phyloP scores from a whole-genome alignment of 1,140 invertebrate species.

The Eumeta japonica region DNA sequence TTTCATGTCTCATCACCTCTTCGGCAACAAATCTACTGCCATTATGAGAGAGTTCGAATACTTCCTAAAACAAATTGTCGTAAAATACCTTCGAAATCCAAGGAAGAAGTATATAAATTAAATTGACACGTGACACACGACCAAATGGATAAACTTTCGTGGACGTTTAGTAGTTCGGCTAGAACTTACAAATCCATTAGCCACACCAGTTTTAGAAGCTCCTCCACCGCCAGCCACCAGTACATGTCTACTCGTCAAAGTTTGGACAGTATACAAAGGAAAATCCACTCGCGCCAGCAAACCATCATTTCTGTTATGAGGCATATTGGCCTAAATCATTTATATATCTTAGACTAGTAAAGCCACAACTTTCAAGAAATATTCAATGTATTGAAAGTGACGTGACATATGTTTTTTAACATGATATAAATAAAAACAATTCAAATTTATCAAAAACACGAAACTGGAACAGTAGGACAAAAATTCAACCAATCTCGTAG shows the following conservation, averaged over 20 bases:
- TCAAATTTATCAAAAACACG: too few relatives aligned
- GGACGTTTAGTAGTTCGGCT: slow-evolving; percentile 1
- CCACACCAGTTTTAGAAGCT: slow-evolving; percentile 90
- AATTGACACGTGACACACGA: slow-evolving; percentile 35
- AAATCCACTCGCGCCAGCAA: slow-evolving; percentile 85
- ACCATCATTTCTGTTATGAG: slow-evolving; percentile 59
- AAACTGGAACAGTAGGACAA: too few relatives aligned
- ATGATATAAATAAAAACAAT: too few relatives aligned
- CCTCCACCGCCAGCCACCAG: slow-evolving; percentile 94
- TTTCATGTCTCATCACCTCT: slow-evolving; percentile 85
- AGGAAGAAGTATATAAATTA: slow-evolving; percentile 1
- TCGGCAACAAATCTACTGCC: slow-evolving; percentile 77
- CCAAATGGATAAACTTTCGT: not conserved
- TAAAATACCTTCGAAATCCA: slow-evolving; percentile 2
- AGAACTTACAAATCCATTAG: slow-evolving; percentile 88
- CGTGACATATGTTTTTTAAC: too few relatives aligned
- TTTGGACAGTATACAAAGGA: slow-evolving; percentile 86
- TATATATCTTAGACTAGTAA: slow-evolving; percentile 20
- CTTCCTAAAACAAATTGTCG: slow-evolving; percentile 66
- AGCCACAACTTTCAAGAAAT: too few relatives aligned
- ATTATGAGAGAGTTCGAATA: slow-evolving; percentile 85
- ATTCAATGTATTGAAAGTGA: too few relatives aligned
- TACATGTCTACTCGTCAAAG: slow-evolving; percentile 88
- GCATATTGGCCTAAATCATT: slow-evolving; percentile 43
- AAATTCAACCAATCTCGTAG: slow-evolving; percentile 32